Evolutionary conservation across 2,113 vertebrate genomes (phyloP).

Genomic region (Talpa occidentalis): DNA sequence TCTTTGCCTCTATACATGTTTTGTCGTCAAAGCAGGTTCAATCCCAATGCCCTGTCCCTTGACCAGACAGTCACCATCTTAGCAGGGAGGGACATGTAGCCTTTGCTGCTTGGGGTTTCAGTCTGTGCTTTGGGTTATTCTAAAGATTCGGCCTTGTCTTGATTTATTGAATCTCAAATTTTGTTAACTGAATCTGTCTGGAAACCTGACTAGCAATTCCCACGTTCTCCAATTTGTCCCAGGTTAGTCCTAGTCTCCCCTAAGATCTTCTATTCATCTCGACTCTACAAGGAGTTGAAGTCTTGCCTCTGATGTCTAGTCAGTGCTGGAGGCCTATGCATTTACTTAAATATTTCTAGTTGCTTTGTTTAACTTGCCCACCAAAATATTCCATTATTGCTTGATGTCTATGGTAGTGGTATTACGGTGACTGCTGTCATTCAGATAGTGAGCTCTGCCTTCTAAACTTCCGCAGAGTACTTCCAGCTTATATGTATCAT

Average conservation of each 20-base stretch:
- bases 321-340: neutral
- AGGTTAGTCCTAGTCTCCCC: neutral
- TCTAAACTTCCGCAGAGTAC: neutral
- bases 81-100: accelerated
- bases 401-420: neutral
- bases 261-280: neutral
- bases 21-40: neutral
- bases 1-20: neutral
- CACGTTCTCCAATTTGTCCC: neutral
- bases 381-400: neutral
- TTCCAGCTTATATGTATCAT: neutral
- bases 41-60: neutral
- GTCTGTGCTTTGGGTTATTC: neutral
- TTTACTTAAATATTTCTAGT: neutral
- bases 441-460: neutral
- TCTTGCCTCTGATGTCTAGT: neutral
- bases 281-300: neutral
- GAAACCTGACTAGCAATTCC: neutral
- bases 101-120: neutral
- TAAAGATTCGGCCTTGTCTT: neutral
- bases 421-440: neutral
- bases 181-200: neutral
- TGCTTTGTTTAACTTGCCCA: neutral
- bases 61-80: neutral
- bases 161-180: neutral